Percentiles rank a stretch among this genome's conserved stretches.
Evolutionary conservation across 2,888 invertebrate genomes (phyloP).

Genomic region (Dromius quadrimaculatus): DNA sequence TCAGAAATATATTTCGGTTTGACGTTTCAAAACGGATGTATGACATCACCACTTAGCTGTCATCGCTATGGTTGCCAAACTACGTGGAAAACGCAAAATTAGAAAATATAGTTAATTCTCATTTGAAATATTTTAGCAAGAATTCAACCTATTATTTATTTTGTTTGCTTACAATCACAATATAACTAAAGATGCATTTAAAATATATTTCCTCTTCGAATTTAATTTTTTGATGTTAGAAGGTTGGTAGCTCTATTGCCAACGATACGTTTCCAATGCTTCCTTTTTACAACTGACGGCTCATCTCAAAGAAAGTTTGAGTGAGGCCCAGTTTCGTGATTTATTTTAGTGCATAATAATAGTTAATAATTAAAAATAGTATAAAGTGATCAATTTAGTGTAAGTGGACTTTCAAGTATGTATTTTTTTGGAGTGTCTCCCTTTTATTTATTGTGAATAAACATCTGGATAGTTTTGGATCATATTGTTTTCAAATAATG

Average conservation of each 20-base stretch:
- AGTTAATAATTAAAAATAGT: slow-evolving; percentile 44
- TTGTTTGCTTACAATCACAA: background rate
- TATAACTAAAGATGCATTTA: background rate
- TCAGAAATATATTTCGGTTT: slow-evolving; percentile 7
- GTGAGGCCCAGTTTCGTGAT: slow-evolving; percentile 44
- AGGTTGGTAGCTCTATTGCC: slow-evolving; percentile 46
- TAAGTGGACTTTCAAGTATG: slow-evolving; percentile 23
- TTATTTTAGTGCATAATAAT: slow-evolving; percentile 49
- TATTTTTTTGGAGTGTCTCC: slow-evolving; percentile 11
- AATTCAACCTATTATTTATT: background rate
- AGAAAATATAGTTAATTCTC: background rate
- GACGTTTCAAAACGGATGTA: slow-evolving; percentile 40
- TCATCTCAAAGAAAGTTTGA: slow-evolving; percentile 50
- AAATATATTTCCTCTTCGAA: slow-evolving; percentile 9
- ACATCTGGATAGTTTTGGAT: slow-evolving; percentile 14
- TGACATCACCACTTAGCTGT: slow-evolving; percentile 32
- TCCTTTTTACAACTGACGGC: slow-evolving; percentile 51
- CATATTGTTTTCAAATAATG: slow-evolving; percentile 15
- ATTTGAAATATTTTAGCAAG: background rate
- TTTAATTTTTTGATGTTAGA: background rate
- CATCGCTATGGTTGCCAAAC: slow-evolving; percentile 12
- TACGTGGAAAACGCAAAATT: slow-evolving; percentile 4
- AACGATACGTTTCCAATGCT: slow-evolving; percentile 51
- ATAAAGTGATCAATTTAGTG: slow-evolving; percentile 46
- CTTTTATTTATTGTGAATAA: slow-evolving; percentile 24